A percentile compares a stretch with the other conserved stretches of the same genome.
These are phyloP conservation scores for Mobula hypostoma DNA, from an alignment of 2,113 vertebrate genomes.

Conservation along the genomic window DNA sequence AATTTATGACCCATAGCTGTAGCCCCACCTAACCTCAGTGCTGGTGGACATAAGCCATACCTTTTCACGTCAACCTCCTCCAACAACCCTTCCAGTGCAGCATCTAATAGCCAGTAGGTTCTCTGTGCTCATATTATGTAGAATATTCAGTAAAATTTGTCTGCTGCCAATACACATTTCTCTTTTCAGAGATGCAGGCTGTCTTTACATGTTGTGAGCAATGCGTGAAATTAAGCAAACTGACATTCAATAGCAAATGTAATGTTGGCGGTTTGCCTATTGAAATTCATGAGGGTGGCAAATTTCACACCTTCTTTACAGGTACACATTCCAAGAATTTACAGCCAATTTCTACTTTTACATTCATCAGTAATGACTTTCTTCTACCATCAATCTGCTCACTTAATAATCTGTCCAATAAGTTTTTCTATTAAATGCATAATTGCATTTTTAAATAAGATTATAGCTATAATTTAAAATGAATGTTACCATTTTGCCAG, in stretches of 20 bases:
- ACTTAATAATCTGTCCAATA: not conserved
- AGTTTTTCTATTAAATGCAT: not conserved
- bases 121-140: not conserved
- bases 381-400: not conserved
- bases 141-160: not conserved
- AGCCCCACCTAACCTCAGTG: no score
- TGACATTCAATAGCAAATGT: not conserved
- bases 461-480: not conserved
- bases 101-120: not conserved
- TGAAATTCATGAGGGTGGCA: not conserved
- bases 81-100: not conserved
- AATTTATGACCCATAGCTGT: no score
- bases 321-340: not conserved
- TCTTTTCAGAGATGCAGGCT: not conserved
- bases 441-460: not conserved
- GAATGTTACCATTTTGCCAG: not conserved
- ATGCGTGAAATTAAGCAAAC: not conserved
- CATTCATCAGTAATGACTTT: not conserved
- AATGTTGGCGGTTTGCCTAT: not conserved
- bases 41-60: not conserved
- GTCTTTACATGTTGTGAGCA: not conserved
- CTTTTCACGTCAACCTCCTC: not conserved
- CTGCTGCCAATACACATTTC: not conserved
- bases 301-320: not conserved
- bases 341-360: not conserved